Evolutionary conservation across 2,113 vertebrate species (phyloP).

Genomic region (Phalacrocorax pelagicus): DNA sequence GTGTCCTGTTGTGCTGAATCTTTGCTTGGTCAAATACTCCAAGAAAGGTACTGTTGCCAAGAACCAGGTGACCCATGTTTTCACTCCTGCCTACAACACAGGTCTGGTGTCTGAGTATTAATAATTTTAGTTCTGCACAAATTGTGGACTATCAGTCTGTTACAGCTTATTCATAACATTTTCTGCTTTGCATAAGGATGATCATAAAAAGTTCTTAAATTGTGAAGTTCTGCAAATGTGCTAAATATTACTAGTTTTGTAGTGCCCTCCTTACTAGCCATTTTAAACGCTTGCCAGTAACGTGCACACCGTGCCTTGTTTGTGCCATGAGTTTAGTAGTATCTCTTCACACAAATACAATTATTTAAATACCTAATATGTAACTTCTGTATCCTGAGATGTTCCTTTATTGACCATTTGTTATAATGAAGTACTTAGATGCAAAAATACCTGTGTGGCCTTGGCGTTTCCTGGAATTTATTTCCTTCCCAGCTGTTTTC

Average conservation of each 20-base stretch:
- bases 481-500: neutral
- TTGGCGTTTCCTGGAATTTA: neutral
- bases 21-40: neutral
- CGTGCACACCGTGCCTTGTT: neutral
- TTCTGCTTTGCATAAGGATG: neutral
- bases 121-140: neutral
- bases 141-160: neutral
- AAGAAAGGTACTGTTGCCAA: neutral
- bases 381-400: neutral
- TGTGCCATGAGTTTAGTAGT: neutral
- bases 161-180: neutral
- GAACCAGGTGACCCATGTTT: rapidly evolving
- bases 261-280: neutral
- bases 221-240: neutral
- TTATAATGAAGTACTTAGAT: neutral
- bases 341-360: neutral
- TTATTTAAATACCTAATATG: neutral
- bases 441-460: neutral
- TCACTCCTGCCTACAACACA: neutral
- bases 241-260: neutral
- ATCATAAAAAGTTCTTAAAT: neutral
- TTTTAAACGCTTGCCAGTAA: neutral
- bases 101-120: neutral
- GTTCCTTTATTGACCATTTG: neutral
- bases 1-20: neutral